A percentile compares a stretch with the other conserved stretches of the same genome.
Conservation (phyloP, 1,140 invertebrate genomes). For the Vollenhovia emeryi region DNA sequence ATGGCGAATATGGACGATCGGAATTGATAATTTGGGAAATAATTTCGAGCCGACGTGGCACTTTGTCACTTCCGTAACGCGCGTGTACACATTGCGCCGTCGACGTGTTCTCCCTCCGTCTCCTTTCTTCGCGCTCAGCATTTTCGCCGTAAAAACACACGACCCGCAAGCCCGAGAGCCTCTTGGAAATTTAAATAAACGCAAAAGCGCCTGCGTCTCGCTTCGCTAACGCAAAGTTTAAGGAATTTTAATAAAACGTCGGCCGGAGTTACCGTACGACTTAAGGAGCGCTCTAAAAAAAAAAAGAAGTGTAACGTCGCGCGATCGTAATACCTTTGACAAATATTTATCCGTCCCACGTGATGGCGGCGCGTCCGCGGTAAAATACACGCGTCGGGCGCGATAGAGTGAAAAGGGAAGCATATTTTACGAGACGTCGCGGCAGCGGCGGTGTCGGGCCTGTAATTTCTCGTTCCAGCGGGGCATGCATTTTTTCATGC, state of each 20-base stretch:
- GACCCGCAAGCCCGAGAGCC: not conserved
- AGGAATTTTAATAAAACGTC: conserved; percentile 50
- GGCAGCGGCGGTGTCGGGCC: not conserved
- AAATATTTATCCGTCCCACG: conserved; percentile 46
- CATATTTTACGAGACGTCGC: conserved; percentile 34
- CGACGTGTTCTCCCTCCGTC: not conserved
- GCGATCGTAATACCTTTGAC: conserved; percentile 55
- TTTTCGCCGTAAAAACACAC: conserved; percentile 13
- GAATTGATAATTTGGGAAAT: conserved; percentile 3
- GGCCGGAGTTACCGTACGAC: conserved; percentile 15
- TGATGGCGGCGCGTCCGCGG: not conserved
- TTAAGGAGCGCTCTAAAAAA: conserved; percentile 37
- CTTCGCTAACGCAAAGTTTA: conserved; percentile 36
- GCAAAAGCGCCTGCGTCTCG: not conserved
- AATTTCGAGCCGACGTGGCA: not conserved
- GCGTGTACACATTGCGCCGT: not conserved
- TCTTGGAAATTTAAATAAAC: conserved; percentile 48
- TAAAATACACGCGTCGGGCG: conserved; percentile 2
- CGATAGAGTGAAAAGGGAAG: conserved; percentile 33
- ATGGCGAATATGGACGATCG: not conserved
- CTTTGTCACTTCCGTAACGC: not conserved
- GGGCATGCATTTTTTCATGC: conserved; percentile 39
- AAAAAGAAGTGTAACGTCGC: conserved; percentile 21
- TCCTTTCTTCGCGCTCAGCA: not conserved
- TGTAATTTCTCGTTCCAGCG: conserved; percentile 38